phyloP scores from a whole-genome alignment of 2,113 vertebrate species.

The Campylomormyrus numenius region DNA sequence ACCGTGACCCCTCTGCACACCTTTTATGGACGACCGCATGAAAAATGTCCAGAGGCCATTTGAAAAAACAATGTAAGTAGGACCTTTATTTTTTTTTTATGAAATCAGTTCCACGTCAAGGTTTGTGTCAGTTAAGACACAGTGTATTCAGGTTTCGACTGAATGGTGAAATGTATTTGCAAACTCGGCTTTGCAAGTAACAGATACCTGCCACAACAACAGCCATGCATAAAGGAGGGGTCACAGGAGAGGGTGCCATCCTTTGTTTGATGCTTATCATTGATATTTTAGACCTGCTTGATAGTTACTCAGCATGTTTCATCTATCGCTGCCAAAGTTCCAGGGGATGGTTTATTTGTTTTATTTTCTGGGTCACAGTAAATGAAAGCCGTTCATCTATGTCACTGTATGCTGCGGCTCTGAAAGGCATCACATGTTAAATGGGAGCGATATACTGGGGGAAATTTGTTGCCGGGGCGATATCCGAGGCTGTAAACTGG shows the following conservation, averaged over 20 bases:
- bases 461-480: background rate
- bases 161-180: background rate
- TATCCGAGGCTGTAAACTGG: conserved; percentile 4
- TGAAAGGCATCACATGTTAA: background rate
- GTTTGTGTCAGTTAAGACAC: background rate
- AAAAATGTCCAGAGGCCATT: conserved; percentile 29
- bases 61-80: conserved; percentile 55
- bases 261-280: background rate
- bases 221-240: background rate
- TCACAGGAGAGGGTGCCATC: background rate
- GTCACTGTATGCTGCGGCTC: background rate
- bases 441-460: background rate
- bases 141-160: background rate
- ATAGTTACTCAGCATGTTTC: background rate
- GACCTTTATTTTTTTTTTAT: conserved; percentile 11
- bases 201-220: background rate
- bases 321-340: background rate
- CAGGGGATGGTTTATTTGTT: background rate
- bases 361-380: background rate
- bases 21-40: conserved; percentile 45
- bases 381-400: conserved; percentile 11
- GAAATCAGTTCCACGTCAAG: background rate
- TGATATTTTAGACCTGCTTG: background rate
- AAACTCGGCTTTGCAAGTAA: conserved; percentile 4
- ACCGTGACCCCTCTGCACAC: conserved; percentile 17